These are phyloP conservation scores for Rhagoletis zephyria DNA, from an alignment of 1,140 invertebrate species.

Conservation along the genomic window DNA sequence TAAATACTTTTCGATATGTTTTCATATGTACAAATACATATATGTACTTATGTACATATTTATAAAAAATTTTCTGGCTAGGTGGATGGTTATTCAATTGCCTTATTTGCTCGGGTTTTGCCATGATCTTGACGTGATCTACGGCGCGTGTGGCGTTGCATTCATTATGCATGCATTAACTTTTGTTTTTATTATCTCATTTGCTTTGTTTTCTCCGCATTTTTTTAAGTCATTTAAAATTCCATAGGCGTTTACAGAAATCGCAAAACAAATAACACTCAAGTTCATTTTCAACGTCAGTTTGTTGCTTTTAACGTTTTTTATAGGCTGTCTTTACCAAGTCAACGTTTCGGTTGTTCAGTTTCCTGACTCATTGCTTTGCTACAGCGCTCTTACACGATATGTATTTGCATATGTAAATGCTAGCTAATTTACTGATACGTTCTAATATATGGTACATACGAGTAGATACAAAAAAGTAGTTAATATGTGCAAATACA, in stretches of 20 bases:
- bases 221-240: conserved; percentile 36
- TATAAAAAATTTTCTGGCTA: not conserved
- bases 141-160: not conserved
- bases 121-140: not conserved
- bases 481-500: too few relatives aligned
- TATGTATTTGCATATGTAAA: not conserved
- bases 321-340: not conserved
- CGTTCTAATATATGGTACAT: too few relatives aligned
- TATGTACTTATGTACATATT: not conserved
- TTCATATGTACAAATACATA: not conserved
- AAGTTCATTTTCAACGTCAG: conserved; percentile 38
- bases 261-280: conserved; percentile 33
- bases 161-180: not conserved
- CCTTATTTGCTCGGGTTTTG: not conserved
- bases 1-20: not conserved
- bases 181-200: not conserved
- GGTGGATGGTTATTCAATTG: not conserved
- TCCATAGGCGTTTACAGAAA: conserved; percentile 38
- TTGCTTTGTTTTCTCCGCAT: not conserved
- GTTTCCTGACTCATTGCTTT: conserved; percentile 14
- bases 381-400: not conserved
- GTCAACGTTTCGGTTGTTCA: not conserved
- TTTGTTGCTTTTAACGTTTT: conserved; percentile 6
- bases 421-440: too few relatives aligned
- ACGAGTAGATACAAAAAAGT: too few relatives aligned